A percentile compares a stretch with the other conserved stretches of the same genome.
phyloP scores from a whole-genome alignment of 1,140 invertebrate genomes.

The Drosophila pseudoananassae region DNA sequence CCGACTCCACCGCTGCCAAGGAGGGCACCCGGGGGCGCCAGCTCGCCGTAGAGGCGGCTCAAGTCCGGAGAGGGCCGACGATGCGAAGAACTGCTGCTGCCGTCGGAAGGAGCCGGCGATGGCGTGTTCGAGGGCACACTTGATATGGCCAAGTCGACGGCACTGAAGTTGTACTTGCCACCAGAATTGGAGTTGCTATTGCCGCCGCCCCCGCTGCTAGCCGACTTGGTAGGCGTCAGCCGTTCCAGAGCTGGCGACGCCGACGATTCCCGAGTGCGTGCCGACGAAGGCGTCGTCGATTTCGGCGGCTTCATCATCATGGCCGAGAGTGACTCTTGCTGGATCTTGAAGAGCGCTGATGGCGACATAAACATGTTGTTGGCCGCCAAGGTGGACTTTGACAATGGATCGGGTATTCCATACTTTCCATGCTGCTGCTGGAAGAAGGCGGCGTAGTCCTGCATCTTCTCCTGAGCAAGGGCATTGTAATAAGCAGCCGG shows the following conservation, averaged over 20 bases:
- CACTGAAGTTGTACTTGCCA: conserved; percentile 84
- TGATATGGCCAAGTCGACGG: conserved; percentile 84
- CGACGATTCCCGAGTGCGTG: conserved; percentile 78
- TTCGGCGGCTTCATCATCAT: conserved; percentile 84
- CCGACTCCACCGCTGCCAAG: conserved; percentile 37
- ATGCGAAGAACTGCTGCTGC: conserved; percentile 71
- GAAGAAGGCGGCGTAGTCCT: conserved; percentile 81
- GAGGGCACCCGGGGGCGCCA: conserved; percentile 60
- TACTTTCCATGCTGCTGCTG: conserved; percentile 80
- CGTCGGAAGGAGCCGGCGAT: conserved; percentile 74
- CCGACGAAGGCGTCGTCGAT: conserved; percentile 65
- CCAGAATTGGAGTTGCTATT: conserved; percentile 72
- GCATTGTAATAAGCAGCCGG: conserved; percentile 79
- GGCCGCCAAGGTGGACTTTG: conserved; percentile 88
- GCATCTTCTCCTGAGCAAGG: conserved; percentile 79
- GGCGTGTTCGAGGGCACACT: conserved; percentile 83
- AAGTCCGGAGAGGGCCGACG: conserved; percentile 75
- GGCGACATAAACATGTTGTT: conserved; percentile 88
- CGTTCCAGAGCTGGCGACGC: conserved; percentile 82
- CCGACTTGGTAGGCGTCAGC: conserved; percentile 76
- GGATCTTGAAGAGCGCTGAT: conserved; percentile 85
- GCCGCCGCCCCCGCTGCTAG: conserved; percentile 39
- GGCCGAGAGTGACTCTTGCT: conserved; percentile 85
- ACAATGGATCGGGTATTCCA: conserved; percentile 87
- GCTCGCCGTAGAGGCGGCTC: conserved; percentile 75